phyloP scores from a whole-genome alignment of 2,888 invertebrate species.

The Cotesia congregata region DNA sequence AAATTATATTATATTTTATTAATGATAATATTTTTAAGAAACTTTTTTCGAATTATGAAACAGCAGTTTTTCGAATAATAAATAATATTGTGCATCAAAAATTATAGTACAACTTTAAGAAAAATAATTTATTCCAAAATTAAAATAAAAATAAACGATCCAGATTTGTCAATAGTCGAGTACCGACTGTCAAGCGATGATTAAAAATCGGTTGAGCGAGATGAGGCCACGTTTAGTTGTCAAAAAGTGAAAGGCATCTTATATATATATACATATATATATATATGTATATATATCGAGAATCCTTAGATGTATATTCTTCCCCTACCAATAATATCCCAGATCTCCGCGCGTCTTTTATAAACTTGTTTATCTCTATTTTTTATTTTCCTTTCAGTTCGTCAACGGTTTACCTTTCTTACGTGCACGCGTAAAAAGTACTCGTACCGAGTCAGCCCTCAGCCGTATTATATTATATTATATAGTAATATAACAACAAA shows the following conservation, averaged over 20 bases:
- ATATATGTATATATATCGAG: conserved; percentile 57
- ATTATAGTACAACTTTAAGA: too few species aligned
- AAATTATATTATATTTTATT: too few species aligned
- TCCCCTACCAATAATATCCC: not conserved
- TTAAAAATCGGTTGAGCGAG: not conserved
- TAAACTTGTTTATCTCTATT: not conserved
- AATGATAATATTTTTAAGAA: too few species aligned
- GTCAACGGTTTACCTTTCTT: not conserved
- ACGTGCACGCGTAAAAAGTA: not conserved
- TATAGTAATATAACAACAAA: not conserved
- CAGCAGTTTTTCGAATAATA: too few species aligned
- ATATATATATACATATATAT: conserved; percentile 30
- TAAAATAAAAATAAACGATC: not conserved
- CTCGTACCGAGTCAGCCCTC: not conserved
- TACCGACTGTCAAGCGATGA: not conserved
- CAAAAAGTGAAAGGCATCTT: conserved; percentile 67
- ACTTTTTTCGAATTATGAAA: too few species aligned
- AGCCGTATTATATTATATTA: not conserved
- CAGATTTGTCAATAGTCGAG: not conserved
- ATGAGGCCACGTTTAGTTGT: conserved; percentile 43
- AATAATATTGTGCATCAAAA: too few species aligned
- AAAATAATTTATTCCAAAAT: too few species aligned
- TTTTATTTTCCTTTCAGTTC: conserved; percentile 1
- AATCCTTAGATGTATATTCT: conserved; percentile 36
- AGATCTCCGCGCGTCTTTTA: not conserved